Evolutionary conservation across 2,113 vertebrate genomes (phyloP), one percentile per base, ranked within the genome.

Genomic region (Rafetus swinhoei): DNA sequence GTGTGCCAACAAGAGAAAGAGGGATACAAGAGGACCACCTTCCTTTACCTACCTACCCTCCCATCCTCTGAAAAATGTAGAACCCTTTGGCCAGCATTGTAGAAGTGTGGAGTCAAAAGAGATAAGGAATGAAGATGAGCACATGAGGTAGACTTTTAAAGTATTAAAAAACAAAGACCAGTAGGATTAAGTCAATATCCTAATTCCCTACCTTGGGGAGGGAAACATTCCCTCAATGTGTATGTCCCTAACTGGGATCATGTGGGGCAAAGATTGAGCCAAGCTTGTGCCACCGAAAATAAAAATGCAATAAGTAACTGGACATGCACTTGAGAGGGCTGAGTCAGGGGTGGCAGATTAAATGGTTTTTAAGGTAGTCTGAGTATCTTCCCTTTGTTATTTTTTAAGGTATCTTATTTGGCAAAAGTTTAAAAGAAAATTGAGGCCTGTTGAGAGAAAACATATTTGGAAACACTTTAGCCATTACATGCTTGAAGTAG

Each of bases 121-220:
- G 12, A 62, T 62, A 25, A 62, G 25, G 86, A 94, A 79, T 82
- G 4, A 72, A 72, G 16, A 72, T 57, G 53, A 89, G 14, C 45
- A 90, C 12, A 27, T 65, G 53, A 72, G 16, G n/a, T n/a, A 83
- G 84, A 93, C 27, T 82, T 91, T 85, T 94, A 72, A 96, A 92
- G 56, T 83, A 29, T 76, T 27, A 79, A 90, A 53, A 57, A 12
- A 27, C 50, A 80, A 54, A 16, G 45, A 2, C 1, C 65, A 3
- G 54, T 90, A 62, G 39, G 35, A 50, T 62, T 50, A 22, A 53
- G 76, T 88, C 90, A 85, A 25, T 45, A 39, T 82, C 9, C 11
- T 72, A 45, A n/a, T 69, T 69, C 6, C 9, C 29, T 81, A 22
- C 83, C 57, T 57, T 10, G 57, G 18, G 2, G 29, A 92, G 53